Conservation (phyloP, 2,113 vertebrate genomes). For the Varanus salvator region DNA sequence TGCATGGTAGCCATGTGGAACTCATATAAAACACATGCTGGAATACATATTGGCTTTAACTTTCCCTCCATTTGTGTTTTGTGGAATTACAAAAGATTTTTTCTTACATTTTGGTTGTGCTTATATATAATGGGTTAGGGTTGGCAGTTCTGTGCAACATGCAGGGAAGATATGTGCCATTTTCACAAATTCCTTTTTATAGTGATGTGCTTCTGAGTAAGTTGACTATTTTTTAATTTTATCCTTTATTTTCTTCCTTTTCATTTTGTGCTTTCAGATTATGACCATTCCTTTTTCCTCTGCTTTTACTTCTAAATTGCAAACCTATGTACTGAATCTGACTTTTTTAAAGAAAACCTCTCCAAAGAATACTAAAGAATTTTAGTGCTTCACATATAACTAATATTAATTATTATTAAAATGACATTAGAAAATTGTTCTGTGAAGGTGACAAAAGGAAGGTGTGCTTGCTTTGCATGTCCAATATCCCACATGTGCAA, state of each 20-base stretch:
- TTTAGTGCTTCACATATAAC: not conserved
- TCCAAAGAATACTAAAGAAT: not conserved
- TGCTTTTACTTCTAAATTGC: not conserved
- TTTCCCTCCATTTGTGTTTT: constrained; percentile 36
- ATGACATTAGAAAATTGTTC: not conserved
- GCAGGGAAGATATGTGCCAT: constrained; percentile 19
- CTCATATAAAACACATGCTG: constrained; percentile 55
- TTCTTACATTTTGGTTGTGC: too few relatives aligned
- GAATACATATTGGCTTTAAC: constrained; percentile 46
- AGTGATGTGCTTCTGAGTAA: constrained; percentile 39
- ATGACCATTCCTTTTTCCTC: not conserved
- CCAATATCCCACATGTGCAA: not conserved
- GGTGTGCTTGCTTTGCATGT: constrained; percentile 1
- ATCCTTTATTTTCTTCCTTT: constrained; percentile 44
- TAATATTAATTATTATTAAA: not conserved
- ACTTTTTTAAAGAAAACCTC: not conserved
- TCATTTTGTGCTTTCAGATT: constrained; percentile 56
- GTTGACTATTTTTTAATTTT: constrained; percentile 54
- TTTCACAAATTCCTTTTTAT: constrained; percentile 37
- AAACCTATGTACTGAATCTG: not conserved
- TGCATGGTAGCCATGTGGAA: constrained; percentile 64
- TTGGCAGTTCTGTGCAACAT: not conserved
- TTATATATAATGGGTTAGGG: too few relatives aligned
- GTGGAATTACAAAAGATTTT: constrained; percentile 29
- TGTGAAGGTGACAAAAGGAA: not conserved